Percentiles rank a stretch among this genome's conserved stretches.
Evolutionary conservation across 2,797 vertebrate species (phyloP).

Genomic region (Heterohyrax brucei): DNA sequence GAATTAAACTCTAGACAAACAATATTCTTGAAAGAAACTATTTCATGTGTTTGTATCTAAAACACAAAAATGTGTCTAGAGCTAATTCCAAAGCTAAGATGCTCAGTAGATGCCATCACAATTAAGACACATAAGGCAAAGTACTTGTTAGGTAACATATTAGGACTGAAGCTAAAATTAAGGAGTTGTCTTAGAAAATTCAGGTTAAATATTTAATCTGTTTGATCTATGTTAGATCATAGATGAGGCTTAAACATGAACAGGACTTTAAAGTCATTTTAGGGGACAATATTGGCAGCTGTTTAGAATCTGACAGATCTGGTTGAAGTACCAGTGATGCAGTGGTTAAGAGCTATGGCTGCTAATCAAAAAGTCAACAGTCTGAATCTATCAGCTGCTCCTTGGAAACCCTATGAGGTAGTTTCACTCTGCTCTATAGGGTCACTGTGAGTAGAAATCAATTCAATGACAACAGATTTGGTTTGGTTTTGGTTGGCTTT

Average conservation of each 20-base stretch:
- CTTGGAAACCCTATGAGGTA: too few relatives aligned
- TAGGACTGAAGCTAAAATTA: background rate
- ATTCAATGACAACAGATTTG: too few relatives aligned
- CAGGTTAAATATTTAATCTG: too few relatives aligned
- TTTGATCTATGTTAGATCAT: background rate
- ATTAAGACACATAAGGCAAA: background rate
- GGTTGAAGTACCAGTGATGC: background rate
- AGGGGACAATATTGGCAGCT: background rate
- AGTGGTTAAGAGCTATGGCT: too few relatives aligned
- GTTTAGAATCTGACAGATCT: background rate
- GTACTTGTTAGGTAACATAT: background rate
- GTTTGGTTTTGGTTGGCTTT: too few relatives aligned
- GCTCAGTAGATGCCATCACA: background rate
- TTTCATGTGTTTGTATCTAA: background rate
- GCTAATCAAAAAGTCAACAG: too few relatives aligned
- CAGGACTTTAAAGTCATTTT: background rate
- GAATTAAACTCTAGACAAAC: too few relatives aligned
- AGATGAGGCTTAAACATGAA: background rate
- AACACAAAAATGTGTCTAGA: background rate
- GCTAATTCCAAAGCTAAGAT: background rate
- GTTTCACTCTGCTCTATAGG: too few relatives aligned
- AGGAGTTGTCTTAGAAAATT: background rate
- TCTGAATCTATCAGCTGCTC: too few relatives aligned
- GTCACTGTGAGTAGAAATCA: too few relatives aligned
- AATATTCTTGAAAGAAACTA: background rate